Evolutionary conservation across 30 jellyfish, hydroid and myxozoan genomes (phyloP).

Genomic region (Cassiopea andromeda): DNA sequence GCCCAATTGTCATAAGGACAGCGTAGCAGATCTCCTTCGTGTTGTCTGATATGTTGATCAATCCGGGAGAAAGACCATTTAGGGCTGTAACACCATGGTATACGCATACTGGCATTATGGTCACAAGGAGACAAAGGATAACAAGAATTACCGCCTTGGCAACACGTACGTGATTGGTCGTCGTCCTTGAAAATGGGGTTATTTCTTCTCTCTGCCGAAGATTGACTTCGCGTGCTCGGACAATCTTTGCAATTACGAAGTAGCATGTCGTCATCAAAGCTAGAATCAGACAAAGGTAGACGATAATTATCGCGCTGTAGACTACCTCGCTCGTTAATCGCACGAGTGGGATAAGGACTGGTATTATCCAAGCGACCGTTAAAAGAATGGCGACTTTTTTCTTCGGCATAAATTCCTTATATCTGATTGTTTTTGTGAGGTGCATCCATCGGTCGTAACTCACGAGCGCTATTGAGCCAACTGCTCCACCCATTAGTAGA

Average conservation of each 20-base stretch:
- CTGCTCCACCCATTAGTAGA: slow-evolving; percentile 82
- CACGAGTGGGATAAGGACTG: slow-evolving; percentile 68
- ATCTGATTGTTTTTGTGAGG: slow-evolving; percentile 60
- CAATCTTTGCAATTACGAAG: slow-evolving; percentile 39
- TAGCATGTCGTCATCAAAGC: slow-evolving; percentile 57
- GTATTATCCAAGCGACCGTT: slow-evolving; percentile 72
- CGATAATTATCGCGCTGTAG: slow-evolving; percentile 23
- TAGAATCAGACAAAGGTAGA: slow-evolving; percentile 25
- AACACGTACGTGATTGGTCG: slow-evolving; percentile 38
- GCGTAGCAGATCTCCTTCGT: slow-evolving; percentile 63
- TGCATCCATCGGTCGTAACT: slow-evolving; percentile 79
- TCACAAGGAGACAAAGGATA: slow-evolving; percentile 12
- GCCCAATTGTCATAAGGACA: slow-evolving; percentile 49
- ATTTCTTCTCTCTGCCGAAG: neutral
- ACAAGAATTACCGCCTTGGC: slow-evolving; percentile 40
- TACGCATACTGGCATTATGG: slow-evolving; percentile 37
- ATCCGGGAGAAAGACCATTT: slow-evolving; percentile 8
- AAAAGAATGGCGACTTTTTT: slow-evolving; percentile 42
- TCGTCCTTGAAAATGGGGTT: neutral
- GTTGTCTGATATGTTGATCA: neutral
- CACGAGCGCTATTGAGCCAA: slow-evolving; percentile 66
- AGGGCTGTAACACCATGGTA: slow-evolving; percentile 47
- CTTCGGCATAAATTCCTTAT: slow-evolving; percentile 60
- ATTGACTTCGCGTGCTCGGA: slow-evolving; percentile 1
- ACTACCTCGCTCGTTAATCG: slow-evolving; percentile 58